Base-by-base conservation (phyloP, 1,140 invertebrate species). In the Musca domestica region DNA sequence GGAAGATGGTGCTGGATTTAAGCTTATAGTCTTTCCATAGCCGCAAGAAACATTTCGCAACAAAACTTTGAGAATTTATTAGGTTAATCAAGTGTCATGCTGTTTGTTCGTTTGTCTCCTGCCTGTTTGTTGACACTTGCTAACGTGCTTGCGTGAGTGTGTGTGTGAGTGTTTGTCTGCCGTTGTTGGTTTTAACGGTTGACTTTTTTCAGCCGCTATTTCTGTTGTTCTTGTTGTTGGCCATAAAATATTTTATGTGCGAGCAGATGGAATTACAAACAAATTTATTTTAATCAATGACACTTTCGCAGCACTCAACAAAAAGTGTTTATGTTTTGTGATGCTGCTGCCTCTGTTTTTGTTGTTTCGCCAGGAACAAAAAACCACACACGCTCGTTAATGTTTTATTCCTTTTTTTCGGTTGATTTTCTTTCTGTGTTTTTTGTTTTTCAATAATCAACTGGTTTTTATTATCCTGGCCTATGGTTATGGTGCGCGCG, bases 221-320 rank as follows among this genome's bases (percentile, higher is more conserved):
- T 3, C 27, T 30, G 27, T n/a, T n/a, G n/a, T n/a, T n/a, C n/a
- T n/a, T n/a, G n/a, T n/a, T n/a, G 34, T 41, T 41, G 34, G 34
- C 23, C 54, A 58, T 58, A 58, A 58, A 58, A 30, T 58, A 58
- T 58, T 58, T 58, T 58, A 58, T 58, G 54, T 58, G 25, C 27
- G 15, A 25, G 14, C 14, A 58, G 54, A 58, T 58, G 54, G 54
- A 58, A 58, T 58, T 58, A 58, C 54, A 58, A 58, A 58, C 54
- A 58, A 58, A 58, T 58, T 58, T 58, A 58, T 58, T 58, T 58
- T 58, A 58, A 58, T 58, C 54, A 58, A 58, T 30, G 23, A 58
- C 54, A 58, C 27, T 58, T 58, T 58, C 54, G 6, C 7, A 6
- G 15, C 54, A 19, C 48, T 19, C 48, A 41, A 41, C 34, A 41